Evolutionary conservation across 2,797 vertebrate genomes (phyloP), one percentile per base, ranked within the genome.

Genomic region (Chloroceryle amazona): DNA sequence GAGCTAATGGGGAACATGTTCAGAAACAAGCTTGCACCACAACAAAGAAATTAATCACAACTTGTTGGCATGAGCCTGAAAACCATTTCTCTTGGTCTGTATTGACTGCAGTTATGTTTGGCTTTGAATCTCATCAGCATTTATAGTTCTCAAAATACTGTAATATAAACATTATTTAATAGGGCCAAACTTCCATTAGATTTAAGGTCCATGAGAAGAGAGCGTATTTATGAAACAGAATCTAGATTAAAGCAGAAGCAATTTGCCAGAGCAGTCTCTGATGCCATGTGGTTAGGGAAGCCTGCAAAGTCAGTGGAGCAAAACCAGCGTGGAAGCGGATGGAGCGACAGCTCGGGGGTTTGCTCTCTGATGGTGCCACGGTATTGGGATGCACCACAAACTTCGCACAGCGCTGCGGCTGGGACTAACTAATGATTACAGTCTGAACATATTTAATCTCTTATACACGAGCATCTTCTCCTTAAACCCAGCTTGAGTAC

Each of bases 31-130:
- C 76, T 66, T 60, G 82, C 54, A 60, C 61, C 79, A 93, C 72
- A 94, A 81, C 87, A 93, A 91, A 90, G 80, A 75, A 81, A 90
- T 91, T 51, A 83, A 90, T 90, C 87, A 66, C 51, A 37, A 63
- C 72, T 81, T 93, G 87, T 25, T 95, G 94, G 76, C 66, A 28
- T 0, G 16, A 95, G 42, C n/a, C 68, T 88, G 91, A 72, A 86
- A 80, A 88, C 3, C 9, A 28, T 81, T 90, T 86, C 61, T 73
- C 62, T 20, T 58, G 17, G 68, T 63, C 66, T 79, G 62, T 39
- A 91, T 55, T 70, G 76, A 71, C 82, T 67, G 55, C 47, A 67
- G 65, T 72, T 84, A 47, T 62, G 51, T 31, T 79, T 67, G 88
- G 60, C 66, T 81, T 70, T 0, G 6, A 91, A 70, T 33, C 58